phyloP scores from a whole-genome alignment of 1,140 invertebrate genomes.

The Aradophagus sp. region DNA sequence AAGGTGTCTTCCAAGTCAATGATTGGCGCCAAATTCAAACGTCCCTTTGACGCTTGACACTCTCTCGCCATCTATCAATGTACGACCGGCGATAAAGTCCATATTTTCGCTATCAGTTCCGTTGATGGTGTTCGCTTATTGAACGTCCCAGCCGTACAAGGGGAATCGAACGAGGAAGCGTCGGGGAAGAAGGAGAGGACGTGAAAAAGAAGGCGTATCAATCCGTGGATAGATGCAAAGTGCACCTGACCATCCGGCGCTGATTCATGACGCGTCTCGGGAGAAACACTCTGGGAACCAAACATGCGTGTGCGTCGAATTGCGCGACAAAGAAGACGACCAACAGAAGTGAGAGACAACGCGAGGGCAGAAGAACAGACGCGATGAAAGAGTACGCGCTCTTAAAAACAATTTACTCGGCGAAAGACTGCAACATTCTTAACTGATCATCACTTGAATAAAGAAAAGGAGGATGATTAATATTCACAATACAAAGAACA shows the following conservation, averaged over 20 bases:
- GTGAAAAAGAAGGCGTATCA: conserved; percentile 51
- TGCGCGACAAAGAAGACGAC: conserved; percentile 19
- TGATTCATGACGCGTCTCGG: conserved; percentile 52
- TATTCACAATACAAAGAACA: too few species aligned
- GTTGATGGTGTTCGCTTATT: conserved; percentile 19
- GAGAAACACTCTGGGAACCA: conserved; percentile 53
- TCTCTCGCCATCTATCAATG: conserved; percentile 13
- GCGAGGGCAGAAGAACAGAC: too few species aligned
- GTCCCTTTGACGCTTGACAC: conserved; percentile 22
- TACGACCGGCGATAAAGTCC: conserved; percentile 29
- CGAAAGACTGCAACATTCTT: too few species aligned
- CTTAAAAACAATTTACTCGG: too few species aligned
- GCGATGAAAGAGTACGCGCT: too few species aligned
- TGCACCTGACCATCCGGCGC: conserved; percentile 41
- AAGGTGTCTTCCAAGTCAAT: too few species aligned
- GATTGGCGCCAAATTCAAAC: conserved; percentile 26
- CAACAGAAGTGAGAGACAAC: not conserved
- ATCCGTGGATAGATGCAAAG: conserved; percentile 48
- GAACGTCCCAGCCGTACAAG: too few species aligned
- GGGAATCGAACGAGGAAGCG: too few species aligned
- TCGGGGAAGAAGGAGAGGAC: conserved; percentile 5
- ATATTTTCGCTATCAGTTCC: conserved; percentile 26
- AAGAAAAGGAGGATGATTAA: too few species aligned
- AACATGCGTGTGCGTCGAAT: conserved; percentile 33
- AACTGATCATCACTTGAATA: too few species aligned